These are phyloP conservation scores for Campaea margaritaria DNA, from an alignment of 2,888 invertebrate genomes.

Conservation along the genomic window DNA sequence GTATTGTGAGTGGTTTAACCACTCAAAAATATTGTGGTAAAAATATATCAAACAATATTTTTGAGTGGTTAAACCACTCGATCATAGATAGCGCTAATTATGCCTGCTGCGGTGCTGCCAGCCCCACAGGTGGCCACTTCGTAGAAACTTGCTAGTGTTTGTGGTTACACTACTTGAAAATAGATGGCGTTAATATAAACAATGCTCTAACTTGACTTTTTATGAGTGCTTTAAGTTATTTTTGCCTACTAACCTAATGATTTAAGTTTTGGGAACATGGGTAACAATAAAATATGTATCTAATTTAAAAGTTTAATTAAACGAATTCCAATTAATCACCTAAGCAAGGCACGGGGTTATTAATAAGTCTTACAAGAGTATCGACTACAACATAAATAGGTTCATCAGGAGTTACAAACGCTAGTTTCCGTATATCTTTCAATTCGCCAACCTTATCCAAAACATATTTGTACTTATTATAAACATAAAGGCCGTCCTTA, in stretches of 20 bases:
- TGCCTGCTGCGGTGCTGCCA: too few relatives aligned
- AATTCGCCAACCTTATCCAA: slow-evolving; percentile 67
- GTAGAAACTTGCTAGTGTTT: neutral
- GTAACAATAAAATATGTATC: too few relatives aligned
- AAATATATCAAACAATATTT: too few relatives aligned
- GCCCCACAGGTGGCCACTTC: too few relatives aligned
- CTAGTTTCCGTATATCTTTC: slow-evolving; percentile 60
- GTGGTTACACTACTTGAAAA: neutral
- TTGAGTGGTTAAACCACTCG: too few relatives aligned
- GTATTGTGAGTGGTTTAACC: too few relatives aligned
- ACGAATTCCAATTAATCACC: neutral
- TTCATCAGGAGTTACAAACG: slow-evolving; percentile 65
- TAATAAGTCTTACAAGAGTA: slow-evolving; percentile 62
- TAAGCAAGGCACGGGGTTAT: slow-evolving; percentile 43
- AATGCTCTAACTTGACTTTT: too few relatives aligned
- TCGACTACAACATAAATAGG: slow-evolving; percentile 69
- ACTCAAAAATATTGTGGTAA: too few relatives aligned
- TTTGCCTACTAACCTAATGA: too few relatives aligned
- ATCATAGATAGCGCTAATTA: too few relatives aligned
- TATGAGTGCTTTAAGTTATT: too few relatives aligned
- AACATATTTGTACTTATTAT: slow-evolving; percentile 74
- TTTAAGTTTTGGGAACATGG: too few relatives aligned
- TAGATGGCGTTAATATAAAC: neutral
- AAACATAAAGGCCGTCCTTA: slow-evolving; percentile 64
- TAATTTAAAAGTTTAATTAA: neutral